These are phyloP conservation scores for Syrmaticus mikado DNA, from an alignment of 2,113 vertebrate genomes.

Conservation along the genomic window DNA sequence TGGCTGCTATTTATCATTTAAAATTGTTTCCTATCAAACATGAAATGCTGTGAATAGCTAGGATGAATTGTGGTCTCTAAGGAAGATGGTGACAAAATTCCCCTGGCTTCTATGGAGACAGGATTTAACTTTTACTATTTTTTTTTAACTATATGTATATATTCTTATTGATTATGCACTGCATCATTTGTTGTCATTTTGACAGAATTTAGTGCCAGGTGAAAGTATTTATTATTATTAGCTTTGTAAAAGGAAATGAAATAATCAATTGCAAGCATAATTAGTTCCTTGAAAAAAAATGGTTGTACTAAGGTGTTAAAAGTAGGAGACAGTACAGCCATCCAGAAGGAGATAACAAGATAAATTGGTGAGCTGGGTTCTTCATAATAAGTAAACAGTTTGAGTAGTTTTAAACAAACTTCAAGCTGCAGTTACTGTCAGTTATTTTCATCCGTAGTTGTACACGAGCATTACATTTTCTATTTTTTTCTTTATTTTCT, in stretches of 20 bases:
- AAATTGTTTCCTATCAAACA: constrained; percentile 37
- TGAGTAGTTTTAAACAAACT: neutral
- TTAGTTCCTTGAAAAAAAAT: neutral
- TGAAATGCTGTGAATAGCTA: constrained; percentile 26
- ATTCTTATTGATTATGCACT: neutral
- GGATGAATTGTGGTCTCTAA: constrained; percentile 31
- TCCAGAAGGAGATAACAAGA: neutral
- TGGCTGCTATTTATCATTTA: constrained; percentile 44
- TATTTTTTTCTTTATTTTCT: neutral
- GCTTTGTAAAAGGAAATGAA: neutral
- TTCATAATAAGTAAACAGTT: neutral
- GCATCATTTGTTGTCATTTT: neutral
- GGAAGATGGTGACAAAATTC: constrained; percentile 39
- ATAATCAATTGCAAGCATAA: neutral
- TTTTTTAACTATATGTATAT: neutral
- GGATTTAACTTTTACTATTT: constrained; percentile 12
- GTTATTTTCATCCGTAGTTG: neutral
- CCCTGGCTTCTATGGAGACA: neutral
- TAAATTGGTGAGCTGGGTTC: neutral
- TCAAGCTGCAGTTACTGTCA: neutral
- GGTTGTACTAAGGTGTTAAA: neutral
- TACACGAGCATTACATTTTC: neutral
- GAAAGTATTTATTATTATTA: neutral
- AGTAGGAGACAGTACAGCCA: neutral
- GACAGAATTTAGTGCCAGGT: neutral